Base-by-base conservation (phyloP, 2,888 invertebrate genomes). In the Subacronicta megacephala region DNA sequence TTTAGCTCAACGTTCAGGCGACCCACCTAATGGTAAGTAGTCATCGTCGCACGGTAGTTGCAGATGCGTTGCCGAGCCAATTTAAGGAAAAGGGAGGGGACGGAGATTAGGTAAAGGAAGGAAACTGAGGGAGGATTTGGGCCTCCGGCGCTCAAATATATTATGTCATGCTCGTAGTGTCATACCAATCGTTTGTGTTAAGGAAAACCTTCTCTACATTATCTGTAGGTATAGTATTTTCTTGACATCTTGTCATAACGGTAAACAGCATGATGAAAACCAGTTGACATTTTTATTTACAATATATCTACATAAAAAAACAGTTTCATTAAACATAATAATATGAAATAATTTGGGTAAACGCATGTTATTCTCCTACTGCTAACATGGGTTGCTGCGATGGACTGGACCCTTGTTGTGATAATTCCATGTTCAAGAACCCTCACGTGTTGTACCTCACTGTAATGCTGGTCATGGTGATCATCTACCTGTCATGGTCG, bases 401-500 rank as follows among this genome's bases (percentile, higher is more conserved):
- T 7, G 52, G 41, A 7, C 52, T 23, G 4, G 42, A 40, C 0
- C 56, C 53, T 7, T 72, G 74, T 47, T 79, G 74, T 60, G 44
- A 64, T 9, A 52, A 36, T 0, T 68, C 76, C 0, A 49, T 82
- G 3, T 80, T 83, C 56, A 55, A 65, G 18, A 77, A 83, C 51
- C 78, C 80, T 0, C 74, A 80, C 10, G 75, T 85, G 7, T 15
- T 80, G 3, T 79, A 80, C 37, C 47, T 79, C 6, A 71, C 82
- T 13, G 46, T 56, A 4, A 51, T 85, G 29, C 63, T 89, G 9
- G 33, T 82, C 12, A 61, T 85, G 67, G 31, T 89, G 15, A 85
- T 87, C 10, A 9, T 75, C 5, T 87, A 82, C 65, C 73, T 89
- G 7, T 65, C 71, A 1, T 84, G 80, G 81, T 70, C 75, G 3